A percentile compares a stretch with the other conserved stretches of the same genome.
phyloP scores from a whole-genome alignment of 2,888 invertebrate species.

The Strigamia transsilvanica region DNA sequence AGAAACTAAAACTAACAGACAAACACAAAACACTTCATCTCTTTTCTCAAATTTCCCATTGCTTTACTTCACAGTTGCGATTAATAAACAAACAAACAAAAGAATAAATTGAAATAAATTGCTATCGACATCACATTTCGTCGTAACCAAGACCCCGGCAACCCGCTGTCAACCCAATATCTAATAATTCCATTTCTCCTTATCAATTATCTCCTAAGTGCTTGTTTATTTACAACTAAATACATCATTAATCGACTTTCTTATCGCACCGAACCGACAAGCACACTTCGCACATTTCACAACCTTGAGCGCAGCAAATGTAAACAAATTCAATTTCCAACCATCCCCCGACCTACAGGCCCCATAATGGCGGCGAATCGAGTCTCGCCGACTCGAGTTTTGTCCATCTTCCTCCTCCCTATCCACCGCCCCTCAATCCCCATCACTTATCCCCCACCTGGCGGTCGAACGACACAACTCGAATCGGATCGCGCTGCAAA shows the following conservation, averaged over 20 bases:
- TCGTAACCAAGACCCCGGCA: conserved; percentile 15
- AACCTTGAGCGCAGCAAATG: neutral
- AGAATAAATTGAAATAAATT: too few relatives aligned
- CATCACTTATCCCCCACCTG: conserved; percentile 23
- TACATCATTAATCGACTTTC: conserved; percentile 23
- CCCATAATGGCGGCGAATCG: conserved; percentile 29
- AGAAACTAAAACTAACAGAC: too few relatives aligned
- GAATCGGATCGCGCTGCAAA: conserved; percentile 11
- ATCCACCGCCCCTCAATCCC: neutral
- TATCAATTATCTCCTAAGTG: conserved; percentile 44
- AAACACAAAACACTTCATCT: too few relatives aligned
- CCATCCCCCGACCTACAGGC: neutral
- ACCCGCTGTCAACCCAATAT: neutral
- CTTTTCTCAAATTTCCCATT: too few relatives aligned
- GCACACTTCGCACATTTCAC: conserved; percentile 1
- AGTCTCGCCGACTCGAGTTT: neutral
- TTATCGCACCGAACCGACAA: conserved; percentile 6
- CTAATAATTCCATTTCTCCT: neutral
- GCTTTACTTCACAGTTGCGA: too few relatives aligned
- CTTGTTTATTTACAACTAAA: conserved; percentile 45
- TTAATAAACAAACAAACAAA: too few relatives aligned
- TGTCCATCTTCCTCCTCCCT: conserved; percentile 2
- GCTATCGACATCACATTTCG: conserved; percentile 41
- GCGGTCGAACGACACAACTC: conserved; percentile 16
- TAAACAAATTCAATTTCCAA: conserved; percentile 1